phyloP scores from a whole-genome alignment of 2,797 vertebrate genomes.

The Rhinichthys osculus region DNA sequence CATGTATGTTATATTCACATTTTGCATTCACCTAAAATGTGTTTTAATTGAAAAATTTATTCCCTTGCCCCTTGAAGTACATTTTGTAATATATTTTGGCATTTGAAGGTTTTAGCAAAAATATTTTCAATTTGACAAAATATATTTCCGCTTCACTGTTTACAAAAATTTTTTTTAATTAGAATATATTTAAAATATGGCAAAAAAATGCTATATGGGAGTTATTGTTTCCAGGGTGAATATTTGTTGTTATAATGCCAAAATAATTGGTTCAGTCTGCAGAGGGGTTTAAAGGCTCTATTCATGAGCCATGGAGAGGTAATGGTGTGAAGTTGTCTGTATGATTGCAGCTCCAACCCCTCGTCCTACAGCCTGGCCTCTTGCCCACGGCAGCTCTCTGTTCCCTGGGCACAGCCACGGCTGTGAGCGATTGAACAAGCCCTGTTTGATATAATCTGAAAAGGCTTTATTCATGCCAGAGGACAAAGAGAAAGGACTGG shows the following conservation, averaged over 20 bases:
- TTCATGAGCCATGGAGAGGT: slow-evolving; percentile 42
- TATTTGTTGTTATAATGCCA: too few species aligned
- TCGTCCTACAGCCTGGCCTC: slow-evolving; percentile 36
- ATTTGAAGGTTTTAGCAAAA: not conserved
- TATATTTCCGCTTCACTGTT: not conserved
- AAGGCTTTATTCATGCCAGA: slow-evolving; percentile 54
- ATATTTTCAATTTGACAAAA: not conserved
- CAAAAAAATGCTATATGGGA: not conserved
- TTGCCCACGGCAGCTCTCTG: slow-evolving; percentile 37
- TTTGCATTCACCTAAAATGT: not conserved
- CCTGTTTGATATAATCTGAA: slow-evolving; percentile 54
- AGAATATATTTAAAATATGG: not conserved
- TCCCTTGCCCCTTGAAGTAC: not conserved
- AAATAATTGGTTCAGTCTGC: slow-evolving; percentile 21
- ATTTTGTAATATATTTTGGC: not conserved
- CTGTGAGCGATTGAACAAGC: slow-evolving; percentile 46
- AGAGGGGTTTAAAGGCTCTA: slow-evolving; percentile 35
- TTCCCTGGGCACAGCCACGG: slow-evolving; percentile 6
- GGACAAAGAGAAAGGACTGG: slow-evolving; percentile 36
- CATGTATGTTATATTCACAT: not conserved
- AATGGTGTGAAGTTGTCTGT: slow-evolving; percentile 32
- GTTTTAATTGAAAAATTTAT: not conserved
- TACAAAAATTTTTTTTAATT: not conserved
- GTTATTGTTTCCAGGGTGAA: not conserved
- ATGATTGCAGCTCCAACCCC: slow-evolving; percentile 33